Base-by-base conservation (phyloP, 2,888 invertebrate species). In the Brachylomia viminalis region DNA sequence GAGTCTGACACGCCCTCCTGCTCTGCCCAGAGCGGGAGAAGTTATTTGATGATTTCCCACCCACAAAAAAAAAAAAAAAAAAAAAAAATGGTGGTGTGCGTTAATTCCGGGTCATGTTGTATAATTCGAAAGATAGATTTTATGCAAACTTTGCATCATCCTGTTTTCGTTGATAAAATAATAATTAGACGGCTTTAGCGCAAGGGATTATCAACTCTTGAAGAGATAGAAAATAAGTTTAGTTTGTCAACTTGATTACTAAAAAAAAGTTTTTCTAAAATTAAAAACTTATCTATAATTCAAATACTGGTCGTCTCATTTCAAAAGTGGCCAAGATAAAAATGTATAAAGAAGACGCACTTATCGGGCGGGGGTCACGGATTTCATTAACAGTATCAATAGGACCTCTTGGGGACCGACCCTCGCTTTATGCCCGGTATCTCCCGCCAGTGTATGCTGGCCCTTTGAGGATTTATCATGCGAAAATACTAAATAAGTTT, bases 301-400 rank as follows among this genome's bases (percentile, higher is more conserved):
- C 20, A 69, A 83, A 73, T 61, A 80, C 73, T 67, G 72, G 72
- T 52, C 69, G 58, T 62, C 72, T 77, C 72, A 80, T 74, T 81
- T 78, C 78, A 68, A 78, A 74, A 75, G 84, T 71, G 38, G 58
- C 72, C 54, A 59, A 84, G 75, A 84, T 84, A 84, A 83, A 84
- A 84, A 84, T 82, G 78, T 84, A 84, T 75, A 77, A 80, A 82
- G 75, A 80, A 77, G 82, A 82, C 85, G 83, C 87, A 88, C 87
- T 87, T 87, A 83, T 86, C 84, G 66, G 77, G 80, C 79, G 84
- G 89, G 88, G 93, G 93, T 93, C 92, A 92, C 93, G 92, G 92
- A 92, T 94, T 94, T 94, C 93, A 94, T 94, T 94, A 94, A 92
- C 88, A 89, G 91, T 92, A 91, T 93, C 92, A 92, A 92, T 93